Percentiles rank a stretch among this genome's conserved stretches.
These are phyloP conservation scores for Paracentrotus lividus DNA, from an alignment of 53 echinoderm and acorn worm genomes.

Conservation along the genomic window DNA sequence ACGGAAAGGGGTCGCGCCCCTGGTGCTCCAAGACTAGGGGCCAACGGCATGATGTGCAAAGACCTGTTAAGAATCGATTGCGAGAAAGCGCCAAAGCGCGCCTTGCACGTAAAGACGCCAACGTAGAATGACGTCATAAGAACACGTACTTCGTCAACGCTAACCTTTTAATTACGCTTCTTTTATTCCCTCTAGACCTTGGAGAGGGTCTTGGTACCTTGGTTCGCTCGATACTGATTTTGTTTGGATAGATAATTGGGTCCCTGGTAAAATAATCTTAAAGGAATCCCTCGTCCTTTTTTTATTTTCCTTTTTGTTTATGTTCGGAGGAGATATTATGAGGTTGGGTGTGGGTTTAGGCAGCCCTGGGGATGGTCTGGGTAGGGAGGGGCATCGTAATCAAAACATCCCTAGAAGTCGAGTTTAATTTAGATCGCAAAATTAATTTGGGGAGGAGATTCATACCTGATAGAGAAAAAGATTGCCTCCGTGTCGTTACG, in stretches of 20 bases:
- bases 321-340: slow-evolving; percentile 9
- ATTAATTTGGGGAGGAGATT: slow-evolving; percentile 28
- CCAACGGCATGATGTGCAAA: slow-evolving; percentile 58
- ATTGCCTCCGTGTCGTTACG: neutral
- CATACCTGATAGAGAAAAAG: neutral
- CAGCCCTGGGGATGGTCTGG: slow-evolving; percentile 35
- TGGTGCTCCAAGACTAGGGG: slow-evolving; percentile 39
- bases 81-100: slow-evolving; percentile 37
- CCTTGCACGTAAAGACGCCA: slow-evolving; percentile 63
- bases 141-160: slow-evolving; percentile 39
- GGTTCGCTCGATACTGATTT: slow-evolving; percentile 55
- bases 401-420: slow-evolving; percentile 4
- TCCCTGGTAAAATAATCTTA: slow-evolving; percentile 59
- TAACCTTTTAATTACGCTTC: slow-evolving; percentile 63
- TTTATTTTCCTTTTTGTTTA: neutral
- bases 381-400: neutral
- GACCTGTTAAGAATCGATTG: slow-evolving; percentile 67
- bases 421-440: slow-evolving; percentile 1
- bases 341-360: neutral
- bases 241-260: slow-evolving; percentile 57
- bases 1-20: neutral
- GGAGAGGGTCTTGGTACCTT: slow-evolving; percentile 7
- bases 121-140: slow-evolving; percentile 51
- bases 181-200: slow-evolving; percentile 50
- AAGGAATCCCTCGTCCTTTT: neutral